Conservation (phyloP, 2,797 vertebrate genomes). For the Liasis olivaceus region DNA sequence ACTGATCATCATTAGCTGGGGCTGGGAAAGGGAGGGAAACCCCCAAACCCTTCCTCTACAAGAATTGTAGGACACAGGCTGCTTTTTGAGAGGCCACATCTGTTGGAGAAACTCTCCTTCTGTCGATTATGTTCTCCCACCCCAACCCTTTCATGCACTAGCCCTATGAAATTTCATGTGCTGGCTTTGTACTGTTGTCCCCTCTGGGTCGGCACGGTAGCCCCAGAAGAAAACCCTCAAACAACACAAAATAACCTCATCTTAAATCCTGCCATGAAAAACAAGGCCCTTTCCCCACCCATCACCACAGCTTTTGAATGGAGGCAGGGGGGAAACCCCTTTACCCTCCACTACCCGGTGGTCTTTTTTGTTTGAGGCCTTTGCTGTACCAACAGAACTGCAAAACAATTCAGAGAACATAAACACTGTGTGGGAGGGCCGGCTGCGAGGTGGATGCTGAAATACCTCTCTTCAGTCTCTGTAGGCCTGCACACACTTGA, state of each 20-base stretch:
- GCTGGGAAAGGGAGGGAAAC: neutral
- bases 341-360: constrained; percentile 48
- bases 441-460: neutral
- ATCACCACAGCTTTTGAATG: constrained; percentile 53
- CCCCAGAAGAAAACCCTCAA: constrained; percentile 49
- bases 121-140: neutral
- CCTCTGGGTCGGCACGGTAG: constrained; percentile 34
- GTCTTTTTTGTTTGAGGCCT: constrained; percentile 67
- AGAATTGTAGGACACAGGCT: neutral
- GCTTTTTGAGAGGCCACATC: neutral
- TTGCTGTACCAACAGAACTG: constrained; percentile 58
- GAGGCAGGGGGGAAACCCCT: constrained; percentile 18
- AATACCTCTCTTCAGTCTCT: neutral
- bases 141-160: neutral
- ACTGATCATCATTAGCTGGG: neutral
- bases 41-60: neutral
- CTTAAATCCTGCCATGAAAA: constrained; percentile 60
- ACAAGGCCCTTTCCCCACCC: constrained; percentile 63
- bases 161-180: constrained; percentile 43
- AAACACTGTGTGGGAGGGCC: constrained; percentile 44
- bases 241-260: constrained; percentile 25
- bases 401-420: constrained; percentile 57
- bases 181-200: constrained; percentile 46
- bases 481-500: neutral
- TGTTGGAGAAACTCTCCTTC: neutral